These are phyloP conservation scores for Drosophila tripunctata DNA, from an alignment of 2,888 invertebrate species.

Conservation along the genomic window DNA sequence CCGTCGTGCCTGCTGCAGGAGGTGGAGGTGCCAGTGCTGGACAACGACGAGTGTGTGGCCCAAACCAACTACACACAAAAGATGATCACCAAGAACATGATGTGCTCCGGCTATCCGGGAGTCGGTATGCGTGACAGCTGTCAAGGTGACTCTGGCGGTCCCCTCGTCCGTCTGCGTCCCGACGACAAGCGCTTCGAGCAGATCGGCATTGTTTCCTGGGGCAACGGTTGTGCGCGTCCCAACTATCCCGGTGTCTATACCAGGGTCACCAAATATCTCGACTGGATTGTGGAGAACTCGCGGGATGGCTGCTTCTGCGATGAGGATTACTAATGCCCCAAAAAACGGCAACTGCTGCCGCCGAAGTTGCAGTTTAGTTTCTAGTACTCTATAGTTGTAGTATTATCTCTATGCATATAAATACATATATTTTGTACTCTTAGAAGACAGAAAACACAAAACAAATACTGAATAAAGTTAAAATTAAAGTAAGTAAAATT, in stretches of 20 bases:
- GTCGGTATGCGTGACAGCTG: slow-evolving; percentile 80
- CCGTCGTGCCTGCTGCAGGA: slow-evolving; percentile 93
- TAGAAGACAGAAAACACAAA: slow-evolving; percentile 22
- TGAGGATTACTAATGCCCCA: slow-evolving; percentile 81
- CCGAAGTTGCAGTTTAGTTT: slow-evolving; percentile 34
- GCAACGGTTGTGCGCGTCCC: slow-evolving; percentile 93
- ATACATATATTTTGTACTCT: slow-evolving; percentile 64
- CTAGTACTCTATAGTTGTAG: slow-evolving; percentile 45
- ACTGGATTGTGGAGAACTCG: slow-evolving; percentile 92
- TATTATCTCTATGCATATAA: slow-evolving; percentile 45
- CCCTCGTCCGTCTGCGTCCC: slow-evolving; percentile 89
- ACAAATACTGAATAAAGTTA: slow-evolving; percentile 62
- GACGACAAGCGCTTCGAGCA: slow-evolving; percentile 91
- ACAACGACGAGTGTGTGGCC: slow-evolving; percentile 88
- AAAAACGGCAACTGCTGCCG: too few relatives aligned
- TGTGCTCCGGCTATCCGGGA: slow-evolving; percentile 83
- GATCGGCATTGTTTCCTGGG: slow-evolving; percentile 95
- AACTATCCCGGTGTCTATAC: slow-evolving; percentile 95
- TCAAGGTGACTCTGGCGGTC: slow-evolving; percentile 86
- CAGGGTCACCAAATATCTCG: slow-evolving; percentile 91
- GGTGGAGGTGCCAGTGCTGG: slow-evolving; percentile 89
- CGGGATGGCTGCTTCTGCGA: slow-evolving; percentile 93
- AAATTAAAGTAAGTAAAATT: slow-evolving; percentile 49
- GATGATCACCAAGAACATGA: slow-evolving; percentile 95
- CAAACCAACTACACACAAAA: slow-evolving; percentile 91